phyloP scores from a whole-genome alignment of 2,888 invertebrate genomes.

The Limnephilus lunatus region DNA sequence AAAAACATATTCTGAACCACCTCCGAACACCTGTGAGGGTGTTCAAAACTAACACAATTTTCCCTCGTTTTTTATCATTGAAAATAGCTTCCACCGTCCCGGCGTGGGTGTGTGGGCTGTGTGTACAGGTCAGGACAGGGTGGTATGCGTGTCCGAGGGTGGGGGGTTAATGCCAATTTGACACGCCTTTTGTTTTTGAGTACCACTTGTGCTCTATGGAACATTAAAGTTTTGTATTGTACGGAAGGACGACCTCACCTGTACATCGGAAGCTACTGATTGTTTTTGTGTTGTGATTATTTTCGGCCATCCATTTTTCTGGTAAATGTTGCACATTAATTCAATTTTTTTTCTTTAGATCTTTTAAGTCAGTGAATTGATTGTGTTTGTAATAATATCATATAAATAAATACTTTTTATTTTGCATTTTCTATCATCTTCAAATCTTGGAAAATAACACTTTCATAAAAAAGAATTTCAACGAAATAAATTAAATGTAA shows the following conservation, averaged over 20 bases:
- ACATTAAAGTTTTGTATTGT: constrained; percentile 63
- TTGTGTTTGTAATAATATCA: not conserved
- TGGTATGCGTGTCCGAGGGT: constrained; percentile 47
- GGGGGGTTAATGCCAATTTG: constrained; percentile 66
- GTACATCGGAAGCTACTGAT: constrained; percentile 41
- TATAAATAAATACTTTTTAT: too few relatives aligned
- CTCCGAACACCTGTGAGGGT: constrained; percentile 57
- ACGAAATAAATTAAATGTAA: too few relatives aligned
- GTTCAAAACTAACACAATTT: constrained; percentile 54
- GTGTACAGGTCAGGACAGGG: constrained; percentile 43
- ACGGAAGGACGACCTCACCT: constrained; percentile 57
- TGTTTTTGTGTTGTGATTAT: constrained; percentile 30
- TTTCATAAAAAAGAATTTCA: too few relatives aligned
- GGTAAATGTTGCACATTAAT: not conserved
- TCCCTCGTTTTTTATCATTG: constrained; percentile 55
- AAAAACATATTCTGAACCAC: not conserved
- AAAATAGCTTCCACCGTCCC: constrained; percentile 35
- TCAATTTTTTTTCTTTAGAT: not conserved
- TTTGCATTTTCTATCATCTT: too few relatives aligned
- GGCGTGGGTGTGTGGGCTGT: constrained; percentile 5
- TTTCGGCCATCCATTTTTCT: not conserved
- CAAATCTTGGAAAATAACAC: too few relatives aligned
- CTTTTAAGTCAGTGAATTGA: not conserved
- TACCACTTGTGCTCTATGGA: constrained; percentile 65
- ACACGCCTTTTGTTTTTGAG: constrained; percentile 66